Base-by-base conservation (phyloP, 2,888 invertebrate genomes). In the Rapana venosa region DNA sequence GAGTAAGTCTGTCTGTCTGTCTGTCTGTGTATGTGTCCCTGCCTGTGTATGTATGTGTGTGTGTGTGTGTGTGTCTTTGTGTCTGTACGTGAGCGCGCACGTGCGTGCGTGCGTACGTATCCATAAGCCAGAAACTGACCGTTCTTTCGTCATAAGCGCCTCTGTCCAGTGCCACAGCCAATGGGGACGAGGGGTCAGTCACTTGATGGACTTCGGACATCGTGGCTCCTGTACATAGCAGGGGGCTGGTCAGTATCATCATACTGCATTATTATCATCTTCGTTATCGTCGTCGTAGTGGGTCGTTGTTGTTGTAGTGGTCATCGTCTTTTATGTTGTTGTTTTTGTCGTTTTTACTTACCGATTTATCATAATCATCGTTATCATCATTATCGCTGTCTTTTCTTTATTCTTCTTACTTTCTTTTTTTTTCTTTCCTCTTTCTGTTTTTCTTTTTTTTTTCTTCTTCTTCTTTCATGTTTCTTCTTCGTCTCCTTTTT, bases 331-430 rank as follows among this genome's bases (percentile, higher is more conserved):
- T 58, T 5, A 74, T 79, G 26, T 88, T 79, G 35, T 88, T 79
- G 79, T 56, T 79, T 79, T 88, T 79, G n/a, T 79, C 79, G 79
- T 79, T 79, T 79, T 56, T 88, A 79, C 47, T 56, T 47, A 79
- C 47, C 88, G 77, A 5, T 79, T 35, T 5, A 32, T 83, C 83
- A 83, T 35, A 0, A 36, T 83, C 36, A 83, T 35, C 83, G 15
- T 35, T 15, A 83, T 35, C 36, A 83, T 35, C 36, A 58, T 58
- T 35, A 83, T 35, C 83, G 15, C 13, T 0, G 1, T 83, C 83
- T 11, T n/a, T 74, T n/a, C 22, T 74, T n/a, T 70, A 20, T 70
- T 26, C 8, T 4, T 70, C 70, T 70, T 26, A 8, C 5, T 70
- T 26, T n/a, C n/a, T 1, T 70, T 8, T 8, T 70, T 26, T 70